Percentiles rank a stretch among this genome's conserved stretches.
Conservation (phyloP, 2,888 invertebrate species). For the Belgica antarctica region DNA sequence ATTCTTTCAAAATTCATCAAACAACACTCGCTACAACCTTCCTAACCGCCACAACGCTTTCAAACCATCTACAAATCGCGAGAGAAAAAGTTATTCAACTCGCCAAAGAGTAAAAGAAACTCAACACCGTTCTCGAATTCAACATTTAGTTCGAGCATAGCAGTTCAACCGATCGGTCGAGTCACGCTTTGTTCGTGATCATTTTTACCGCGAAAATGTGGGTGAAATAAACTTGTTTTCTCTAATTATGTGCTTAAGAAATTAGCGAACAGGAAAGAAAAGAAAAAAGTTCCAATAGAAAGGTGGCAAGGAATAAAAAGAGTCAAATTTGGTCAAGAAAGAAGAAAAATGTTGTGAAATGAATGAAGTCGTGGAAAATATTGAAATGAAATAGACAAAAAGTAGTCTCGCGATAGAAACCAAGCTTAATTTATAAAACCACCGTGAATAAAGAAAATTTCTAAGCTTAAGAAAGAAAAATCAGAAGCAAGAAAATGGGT, state of each 20-base stretch:
- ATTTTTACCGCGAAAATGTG: conserved; percentile 32
- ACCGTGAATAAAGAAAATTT: background rate
- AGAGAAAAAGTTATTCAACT: background rate
- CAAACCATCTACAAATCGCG: too few species aligned
- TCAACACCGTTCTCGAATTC: background rate
- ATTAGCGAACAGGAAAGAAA: conserved; percentile 6
- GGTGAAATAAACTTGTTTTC: conserved; percentile 36
- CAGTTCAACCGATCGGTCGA: background rate
- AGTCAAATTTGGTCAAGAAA: background rate
- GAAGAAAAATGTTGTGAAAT: conserved; percentile 4
- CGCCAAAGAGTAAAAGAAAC: conserved; percentile 32
- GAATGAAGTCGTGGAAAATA: background rate
- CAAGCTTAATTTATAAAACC: background rate
- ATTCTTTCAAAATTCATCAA: too few species aligned
- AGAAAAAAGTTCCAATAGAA: background rate
- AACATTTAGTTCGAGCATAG: conserved; percentile 26
- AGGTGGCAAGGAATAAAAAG: background rate
- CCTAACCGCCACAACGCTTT: too few species aligned
- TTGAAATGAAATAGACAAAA: background rate
- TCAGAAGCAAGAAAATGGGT: background rate
- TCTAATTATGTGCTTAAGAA: conserved; percentile 3
- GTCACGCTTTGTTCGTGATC: background rate
- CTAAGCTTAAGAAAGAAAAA: background rate
- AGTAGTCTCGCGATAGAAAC: background rate
- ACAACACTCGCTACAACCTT: too few species aligned